phyloP scores from a whole-genome alignment of 2,797 vertebrate genomes.

The Odontamblyopus rebecca region DNA sequence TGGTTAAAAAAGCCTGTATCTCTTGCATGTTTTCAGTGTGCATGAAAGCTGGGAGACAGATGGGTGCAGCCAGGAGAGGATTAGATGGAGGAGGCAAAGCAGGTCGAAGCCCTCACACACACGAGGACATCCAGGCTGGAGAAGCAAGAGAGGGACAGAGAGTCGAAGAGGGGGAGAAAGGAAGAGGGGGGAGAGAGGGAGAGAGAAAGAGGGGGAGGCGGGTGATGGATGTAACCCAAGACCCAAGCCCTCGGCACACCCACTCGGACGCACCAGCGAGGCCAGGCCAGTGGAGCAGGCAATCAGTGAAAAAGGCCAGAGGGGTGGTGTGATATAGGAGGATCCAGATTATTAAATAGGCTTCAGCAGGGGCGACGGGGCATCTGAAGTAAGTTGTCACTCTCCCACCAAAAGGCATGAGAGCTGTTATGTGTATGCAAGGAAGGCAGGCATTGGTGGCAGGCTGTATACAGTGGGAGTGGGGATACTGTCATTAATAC shows the following conservation, averaged over 20 bases:
- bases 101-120: constrained; percentile 49
- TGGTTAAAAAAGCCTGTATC: constrained; percentile 41
- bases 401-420: constrained; percentile 65
- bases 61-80: constrained; percentile 64
- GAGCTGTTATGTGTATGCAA: constrained; percentile 55
- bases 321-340: constrained; percentile 69
- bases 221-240: constrained; percentile 70
- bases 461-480: constrained; percentile 64
- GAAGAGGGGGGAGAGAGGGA: neutral
- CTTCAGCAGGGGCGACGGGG: constrained; percentile 68
- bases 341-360: constrained; percentile 76
- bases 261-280: constrained; percentile 61
- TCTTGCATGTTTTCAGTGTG: constrained; percentile 55
- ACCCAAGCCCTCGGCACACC: constrained; percentile 60
- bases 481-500: constrained; percentile 71
- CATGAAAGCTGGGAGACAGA: constrained; percentile 62
- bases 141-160: constrained; percentile 6
- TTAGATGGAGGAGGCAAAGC: constrained; percentile 65
- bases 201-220: constrained; percentile 5
- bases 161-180: neutral
- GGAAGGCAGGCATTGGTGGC: constrained; percentile 62
- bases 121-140: constrained; percentile 43
- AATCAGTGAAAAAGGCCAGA: constrained; percentile 67
- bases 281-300: constrained; percentile 69
- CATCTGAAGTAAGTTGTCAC: constrained; percentile 70